Evolutionary conservation across 2,113 vertebrate species (phyloP).

Genomic region (Syrrhaptes paradoxus): DNA sequence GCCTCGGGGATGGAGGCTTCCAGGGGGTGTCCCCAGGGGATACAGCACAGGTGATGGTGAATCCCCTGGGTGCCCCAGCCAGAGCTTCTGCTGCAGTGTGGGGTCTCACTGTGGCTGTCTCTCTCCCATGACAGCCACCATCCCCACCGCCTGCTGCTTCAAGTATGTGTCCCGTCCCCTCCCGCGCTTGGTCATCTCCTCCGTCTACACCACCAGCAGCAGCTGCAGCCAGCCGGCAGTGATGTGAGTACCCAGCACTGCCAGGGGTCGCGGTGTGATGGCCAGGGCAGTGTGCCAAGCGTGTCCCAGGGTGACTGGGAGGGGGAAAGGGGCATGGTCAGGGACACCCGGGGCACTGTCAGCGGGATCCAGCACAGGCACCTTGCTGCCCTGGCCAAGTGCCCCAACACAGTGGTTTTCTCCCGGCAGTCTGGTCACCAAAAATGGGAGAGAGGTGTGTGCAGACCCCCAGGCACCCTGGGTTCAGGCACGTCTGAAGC

Average conservation of each 20-base stretch:
- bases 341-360: not conserved
- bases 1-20: not conserved
- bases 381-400: accelerated
- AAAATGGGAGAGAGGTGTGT: accelerated
- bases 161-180: accelerated
- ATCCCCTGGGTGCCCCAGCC: not conserved
- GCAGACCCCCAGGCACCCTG: accelerated
- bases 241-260: not conserved
- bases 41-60: not conserved
- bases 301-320: not conserved
- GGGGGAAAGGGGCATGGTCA: not conserved
- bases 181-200: accelerated
- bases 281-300: not conserved
- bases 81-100: accelerated
- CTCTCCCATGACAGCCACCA: accelerated
- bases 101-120: not conserved
- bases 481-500: accelerated
- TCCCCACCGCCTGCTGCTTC: accelerated
- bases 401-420: not conserved
- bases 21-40: accelerated
- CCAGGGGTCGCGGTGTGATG: accelerated
- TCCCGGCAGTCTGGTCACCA: not conserved
- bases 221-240: accelerated
- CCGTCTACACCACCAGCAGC: accelerated
- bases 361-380: accelerated